Evolutionary conservation across 1,140 invertebrate species (phyloP).

Genomic region (Oedothorax gibbosus): DNA sequence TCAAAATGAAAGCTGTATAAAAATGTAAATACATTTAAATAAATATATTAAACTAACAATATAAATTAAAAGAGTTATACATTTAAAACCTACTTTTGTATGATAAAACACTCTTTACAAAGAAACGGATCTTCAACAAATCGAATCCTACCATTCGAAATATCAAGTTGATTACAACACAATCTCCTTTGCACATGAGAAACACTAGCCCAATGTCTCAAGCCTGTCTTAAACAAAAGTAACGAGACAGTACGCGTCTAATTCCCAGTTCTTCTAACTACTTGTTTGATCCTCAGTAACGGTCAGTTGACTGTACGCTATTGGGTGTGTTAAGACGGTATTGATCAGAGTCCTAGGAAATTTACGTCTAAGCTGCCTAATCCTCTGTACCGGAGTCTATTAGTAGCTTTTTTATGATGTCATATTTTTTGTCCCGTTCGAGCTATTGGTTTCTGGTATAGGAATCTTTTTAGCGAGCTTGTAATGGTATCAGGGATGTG

Average conservation of each 20-base stretch:
- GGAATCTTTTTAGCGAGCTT: conserved; percentile 36
- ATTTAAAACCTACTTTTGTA: too few relatives aligned
- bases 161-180: too few relatives aligned
- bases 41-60: too few relatives aligned
- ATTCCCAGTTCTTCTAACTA: conserved; percentile 22
- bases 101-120: too few relatives aligned
- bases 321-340: conserved; percentile 28
- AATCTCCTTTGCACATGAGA: too few relatives aligned
- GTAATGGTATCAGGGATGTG: conserved; percentile 42
- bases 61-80: too few relatives aligned
- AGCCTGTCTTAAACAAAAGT: neutral
- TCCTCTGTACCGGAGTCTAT: conserved; percentile 52
- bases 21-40: too few relatives aligned
- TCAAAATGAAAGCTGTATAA: too few relatives aligned
- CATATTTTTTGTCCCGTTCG: conserved; percentile 38
- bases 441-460: conserved; percentile 47
- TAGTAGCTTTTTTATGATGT: conserved; percentile 47
- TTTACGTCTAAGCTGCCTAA: conserved; percentile 53
- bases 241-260: neutral
- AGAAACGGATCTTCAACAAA: too few relatives aligned
- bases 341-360: conserved; percentile 50
- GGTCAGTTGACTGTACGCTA: conserved; percentile 30
- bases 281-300: conserved; percentile 35
- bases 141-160: too few relatives aligned
- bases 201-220: neutral